Evolutionary conservation across 2,888 invertebrate species (phyloP).

Genomic region (Phyto melanocephala): DNA sequence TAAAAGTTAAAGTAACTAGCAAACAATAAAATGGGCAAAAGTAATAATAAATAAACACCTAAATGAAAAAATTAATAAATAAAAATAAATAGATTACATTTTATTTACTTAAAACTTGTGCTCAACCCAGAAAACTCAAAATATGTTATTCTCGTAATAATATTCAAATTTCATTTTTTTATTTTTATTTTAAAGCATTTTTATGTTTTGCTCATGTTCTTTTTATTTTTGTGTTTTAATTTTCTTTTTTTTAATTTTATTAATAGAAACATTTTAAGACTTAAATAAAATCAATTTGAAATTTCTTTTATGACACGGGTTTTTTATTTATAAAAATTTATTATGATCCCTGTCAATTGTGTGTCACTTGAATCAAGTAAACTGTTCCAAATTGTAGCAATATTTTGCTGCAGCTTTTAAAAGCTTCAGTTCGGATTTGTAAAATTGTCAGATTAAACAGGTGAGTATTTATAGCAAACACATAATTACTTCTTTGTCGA

Average conservation of each 20-base stretch:
- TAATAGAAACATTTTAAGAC: not conserved
- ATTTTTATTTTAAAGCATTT: conserved; percentile 36
- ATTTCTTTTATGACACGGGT: conserved; percentile 20
- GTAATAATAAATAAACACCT: not conserved
- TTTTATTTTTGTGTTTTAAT: not conserved
- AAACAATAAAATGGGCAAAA: not conserved
- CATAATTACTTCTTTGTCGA: too few relatives aligned
- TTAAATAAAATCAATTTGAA: conserved; percentile 31
- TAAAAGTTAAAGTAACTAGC: not conserved
- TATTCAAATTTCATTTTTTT: conserved; percentile 31
- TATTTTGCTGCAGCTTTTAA: not conserved
- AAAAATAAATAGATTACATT: conserved; percentile 39
- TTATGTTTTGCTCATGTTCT: not conserved
- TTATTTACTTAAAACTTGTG: not conserved
- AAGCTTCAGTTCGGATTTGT: not conserved
- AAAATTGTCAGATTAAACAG: too few relatives aligned
- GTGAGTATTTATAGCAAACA: too few relatives aligned
- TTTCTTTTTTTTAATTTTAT: not conserved
- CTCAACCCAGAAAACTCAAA: conserved; percentile 35
- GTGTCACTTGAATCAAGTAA: not conserved
- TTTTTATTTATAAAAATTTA: conserved; percentile 34
- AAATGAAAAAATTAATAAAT: not conserved
- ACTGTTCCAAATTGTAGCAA: not conserved
- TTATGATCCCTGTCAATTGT: conserved; percentile 1
- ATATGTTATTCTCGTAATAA: conserved; percentile 49